Base-by-base conservation (phyloP, 2,113 vertebrate species). In the Beaufortia kweichowensis region DNA sequence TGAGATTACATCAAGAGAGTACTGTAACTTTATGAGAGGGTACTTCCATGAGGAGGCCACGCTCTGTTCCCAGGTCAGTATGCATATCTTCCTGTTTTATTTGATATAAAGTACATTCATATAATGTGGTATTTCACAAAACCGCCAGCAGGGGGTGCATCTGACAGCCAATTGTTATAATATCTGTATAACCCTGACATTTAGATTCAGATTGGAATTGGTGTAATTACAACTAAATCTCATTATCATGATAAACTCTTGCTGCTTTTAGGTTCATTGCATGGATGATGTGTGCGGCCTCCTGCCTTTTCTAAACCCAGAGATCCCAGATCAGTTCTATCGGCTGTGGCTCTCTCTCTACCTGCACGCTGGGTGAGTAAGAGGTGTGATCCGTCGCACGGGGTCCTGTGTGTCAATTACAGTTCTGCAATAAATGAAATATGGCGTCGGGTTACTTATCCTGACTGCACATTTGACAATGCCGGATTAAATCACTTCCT, bases 251-350 rank as follows among this genome's bases (percentile, higher is more conserved):
- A 59, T 28, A 28, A 59, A 10, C 3, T 4, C 26, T 17, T 15
- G 12, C 69, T 33, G 33, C 46, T 48, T 31, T 66, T 84, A 99
- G 97, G 96, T 99, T 76, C 97, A 98, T 88, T 99, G 97, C 88
- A 98, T 99, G 96, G 96, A 98, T 68, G 96, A 98, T 0, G 95
- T 99, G 59, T 99, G 97, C 53, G 97, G 97, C 73, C 95, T 99
- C 65, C 91, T 99, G 84, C 97, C 96, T 84, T 99, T 99, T 86
- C 93, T 99, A 77, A 98, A 99, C 85, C 97, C 97, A 0, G 96
- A 98, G 86, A 92, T 98, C 82, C 97, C 97, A 28, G 97, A 99
- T 89, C 97, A 99, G 93, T 98, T 99, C 88, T 99, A 99, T 88
- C 93, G 97, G 81, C 94, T 99, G 76, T 99, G 97, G 97, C 94